Percentiles rank a stretch among this genome's conserved stretches.
Evolutionary conservation across 2,888 invertebrate genomes (phyloP).

Genomic region (Beris chalybata): DNA sequence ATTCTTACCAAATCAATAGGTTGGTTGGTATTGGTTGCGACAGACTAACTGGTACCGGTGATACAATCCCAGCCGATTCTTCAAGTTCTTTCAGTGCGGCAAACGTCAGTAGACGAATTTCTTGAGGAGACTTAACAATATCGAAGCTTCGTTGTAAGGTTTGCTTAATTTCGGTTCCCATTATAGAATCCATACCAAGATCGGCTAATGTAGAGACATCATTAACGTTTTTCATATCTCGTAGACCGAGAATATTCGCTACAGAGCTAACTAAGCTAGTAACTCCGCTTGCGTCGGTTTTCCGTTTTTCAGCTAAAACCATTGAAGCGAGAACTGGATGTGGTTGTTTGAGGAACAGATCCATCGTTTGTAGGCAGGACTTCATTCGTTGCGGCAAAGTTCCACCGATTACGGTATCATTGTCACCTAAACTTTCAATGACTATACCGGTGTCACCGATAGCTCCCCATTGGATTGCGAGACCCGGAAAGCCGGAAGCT

Average conservation of each 20-base stretch:
- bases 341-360: slow-evolving; percentile 86
- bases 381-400: slow-evolving; percentile 93
- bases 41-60: too few relatives aligned
- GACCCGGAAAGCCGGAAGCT: slow-evolving; percentile 79
- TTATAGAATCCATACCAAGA: slow-evolving; percentile 96
- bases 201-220: slow-evolving; percentile 82
- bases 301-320: slow-evolving; percentile 86
- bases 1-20: slow-evolving; percentile 51
- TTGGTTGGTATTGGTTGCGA: slow-evolving; percentile 50
- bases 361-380: slow-evolving; percentile 87
- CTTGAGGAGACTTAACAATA: slow-evolving; percentile 84
- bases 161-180: slow-evolving; percentile 99
- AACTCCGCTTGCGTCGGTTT: slow-evolving; percentile 62
- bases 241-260: slow-evolving; percentile 87
- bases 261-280: slow-evolving; percentile 75
- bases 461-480: slow-evolving; percentile 98
- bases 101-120: slow-evolving; percentile 84
- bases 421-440: slow-evolving; percentile 84
- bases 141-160: slow-evolving; percentile 92
- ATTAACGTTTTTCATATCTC: slow-evolving; percentile 79
- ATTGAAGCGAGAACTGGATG: slow-evolving; percentile 79
- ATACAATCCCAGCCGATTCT: too few relatives aligned
- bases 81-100: slow-evolving; percentile 65
- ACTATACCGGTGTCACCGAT: slow-evolving; percentile 96
- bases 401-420: slow-evolving; percentile 91